phyloP scores from a whole-genome alignment of 1,140 invertebrate genomes.

The Aphaenogaster ashmeadi region DNA sequence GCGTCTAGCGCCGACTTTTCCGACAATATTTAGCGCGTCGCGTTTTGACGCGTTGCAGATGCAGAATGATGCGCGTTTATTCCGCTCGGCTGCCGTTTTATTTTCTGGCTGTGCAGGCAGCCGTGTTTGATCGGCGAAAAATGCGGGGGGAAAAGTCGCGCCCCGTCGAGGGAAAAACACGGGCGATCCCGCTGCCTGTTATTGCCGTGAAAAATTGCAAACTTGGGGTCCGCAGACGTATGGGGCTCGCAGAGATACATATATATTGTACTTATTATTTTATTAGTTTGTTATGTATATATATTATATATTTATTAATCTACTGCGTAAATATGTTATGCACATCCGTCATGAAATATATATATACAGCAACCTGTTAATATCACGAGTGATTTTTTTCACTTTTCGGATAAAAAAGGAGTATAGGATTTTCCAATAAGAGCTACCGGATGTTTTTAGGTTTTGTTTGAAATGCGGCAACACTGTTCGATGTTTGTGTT shows the following conservation, averaged over 20 bases:
- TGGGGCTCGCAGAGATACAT: background rate
- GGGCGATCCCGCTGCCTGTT: slow-evolving; percentile 38
- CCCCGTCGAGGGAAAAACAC: slow-evolving; percentile 33
- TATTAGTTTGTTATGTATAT: background rate
- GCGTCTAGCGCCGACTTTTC: slow-evolving; percentile 19
- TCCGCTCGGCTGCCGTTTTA: slow-evolving; percentile 53
- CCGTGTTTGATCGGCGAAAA: slow-evolving; percentile 62
- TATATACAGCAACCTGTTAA: background rate
- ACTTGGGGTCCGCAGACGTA: slow-evolving; percentile 17
- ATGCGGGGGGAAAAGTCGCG: slow-evolving; percentile 47
- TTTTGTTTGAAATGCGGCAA: no score
- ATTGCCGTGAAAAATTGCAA: slow-evolving; percentile 58
- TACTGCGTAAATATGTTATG: background rate
- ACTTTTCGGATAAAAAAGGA: no score
- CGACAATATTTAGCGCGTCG: slow-evolving; percentile 49
- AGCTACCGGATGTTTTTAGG: no score
- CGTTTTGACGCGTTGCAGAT: slow-evolving; percentile 45
- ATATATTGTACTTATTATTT: background rate
- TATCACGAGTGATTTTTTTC: background rate
- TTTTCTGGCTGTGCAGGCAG: slow-evolving; percentile 40
- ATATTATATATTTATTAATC: no score
- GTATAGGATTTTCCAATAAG: no score
- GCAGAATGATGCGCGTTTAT: slow-evolving; percentile 57
- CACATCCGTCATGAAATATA: background rate
- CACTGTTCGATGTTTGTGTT: no score